Conservation (phyloP, 1,140 invertebrate genomes). For the Lasaia peninsularis region DNA sequence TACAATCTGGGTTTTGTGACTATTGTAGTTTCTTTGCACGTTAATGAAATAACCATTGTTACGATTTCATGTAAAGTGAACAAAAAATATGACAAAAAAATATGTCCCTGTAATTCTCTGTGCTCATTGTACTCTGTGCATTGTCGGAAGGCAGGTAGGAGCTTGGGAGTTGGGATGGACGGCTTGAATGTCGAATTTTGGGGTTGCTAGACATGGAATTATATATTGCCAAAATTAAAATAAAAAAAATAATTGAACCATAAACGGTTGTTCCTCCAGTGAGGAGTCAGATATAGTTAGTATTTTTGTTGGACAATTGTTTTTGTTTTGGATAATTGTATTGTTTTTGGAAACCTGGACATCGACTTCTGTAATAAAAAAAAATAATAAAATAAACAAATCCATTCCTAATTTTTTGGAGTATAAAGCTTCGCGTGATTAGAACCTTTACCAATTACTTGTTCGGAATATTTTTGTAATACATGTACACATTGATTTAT, state of each 20-base stretch:
- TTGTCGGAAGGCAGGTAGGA: conserved; percentile 42
- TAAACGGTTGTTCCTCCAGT: too few relatives aligned
- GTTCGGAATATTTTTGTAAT: too few relatives aligned
- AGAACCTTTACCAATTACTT: too few relatives aligned
- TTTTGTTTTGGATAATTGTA: too few relatives aligned
- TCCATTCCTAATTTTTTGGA: too few relatives aligned
- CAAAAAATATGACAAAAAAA: conserved; percentile 10
- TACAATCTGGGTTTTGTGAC: neutral
- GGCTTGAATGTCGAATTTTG: conserved; percentile 57
- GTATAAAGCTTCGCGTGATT: too few relatives aligned
- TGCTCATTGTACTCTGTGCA: conserved; percentile 10
- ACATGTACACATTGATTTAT: too few relatives aligned
- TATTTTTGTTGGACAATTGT: too few relatives aligned
- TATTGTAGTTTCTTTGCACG: conserved; percentile 4
- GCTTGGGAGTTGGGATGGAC: conserved; percentile 42
- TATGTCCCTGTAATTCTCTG: conserved; percentile 18
- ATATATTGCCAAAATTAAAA: conserved; percentile 6
- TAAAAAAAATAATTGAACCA: conserved; percentile 11
- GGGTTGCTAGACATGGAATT: conserved; percentile 35
- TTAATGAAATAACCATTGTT: conserved; percentile 5
- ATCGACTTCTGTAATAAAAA: too few relatives aligned
- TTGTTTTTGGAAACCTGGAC: too few relatives aligned
- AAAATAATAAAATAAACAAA: too few relatives aligned
- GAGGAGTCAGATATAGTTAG: too few relatives aligned
- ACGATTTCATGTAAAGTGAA: neutral